These are phyloP conservation scores for Arbacia lixula DNA, from an alignment of 53 echinoderm and acorn worm genomes.

Conservation along the genomic window DNA sequence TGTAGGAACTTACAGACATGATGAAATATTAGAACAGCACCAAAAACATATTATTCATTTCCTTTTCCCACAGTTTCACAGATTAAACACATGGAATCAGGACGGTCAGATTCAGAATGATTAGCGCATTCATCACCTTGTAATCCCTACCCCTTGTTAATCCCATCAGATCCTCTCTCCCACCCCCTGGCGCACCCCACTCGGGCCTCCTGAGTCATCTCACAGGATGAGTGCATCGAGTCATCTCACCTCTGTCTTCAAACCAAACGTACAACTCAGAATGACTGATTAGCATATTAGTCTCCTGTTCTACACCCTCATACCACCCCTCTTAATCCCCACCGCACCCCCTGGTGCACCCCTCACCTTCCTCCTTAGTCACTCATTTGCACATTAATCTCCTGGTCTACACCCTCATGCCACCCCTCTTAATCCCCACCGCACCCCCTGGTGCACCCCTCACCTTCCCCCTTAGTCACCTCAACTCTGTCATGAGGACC, in stretches of 20 bases:
- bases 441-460: not conserved
- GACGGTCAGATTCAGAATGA: too few species aligned
- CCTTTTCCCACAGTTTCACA: too few species aligned
- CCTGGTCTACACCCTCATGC: not conserved
- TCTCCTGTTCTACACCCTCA: not conserved
- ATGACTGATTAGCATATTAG: not conserved
- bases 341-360: not conserved
- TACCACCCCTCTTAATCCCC: not conserved
- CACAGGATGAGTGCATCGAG: too few species aligned
- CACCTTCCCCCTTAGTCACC: conserved; percentile 65
- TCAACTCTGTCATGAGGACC: conserved; percentile 78
- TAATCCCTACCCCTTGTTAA: too few species aligned
- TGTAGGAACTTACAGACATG: too few species aligned
- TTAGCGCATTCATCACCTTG: too few species aligned
- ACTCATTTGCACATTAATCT: conserved; percentile 4
- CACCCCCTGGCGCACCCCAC: conserved; percentile 4
- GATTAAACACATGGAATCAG: too few species aligned
- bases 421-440: not conserved
- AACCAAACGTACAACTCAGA: too few species aligned
- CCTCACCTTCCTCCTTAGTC: conserved; percentile 10
- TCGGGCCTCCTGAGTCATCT: not conserved
- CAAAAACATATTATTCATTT: too few species aligned
- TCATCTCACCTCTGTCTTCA: too few species aligned
- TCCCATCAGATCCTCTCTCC: not conserved
- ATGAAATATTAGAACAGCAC: too few species aligned